These are phyloP conservation scores for Tamandua tetradactyla DNA, from an alignment of 2,797 vertebrate species.

Conservation along the genomic window DNA sequence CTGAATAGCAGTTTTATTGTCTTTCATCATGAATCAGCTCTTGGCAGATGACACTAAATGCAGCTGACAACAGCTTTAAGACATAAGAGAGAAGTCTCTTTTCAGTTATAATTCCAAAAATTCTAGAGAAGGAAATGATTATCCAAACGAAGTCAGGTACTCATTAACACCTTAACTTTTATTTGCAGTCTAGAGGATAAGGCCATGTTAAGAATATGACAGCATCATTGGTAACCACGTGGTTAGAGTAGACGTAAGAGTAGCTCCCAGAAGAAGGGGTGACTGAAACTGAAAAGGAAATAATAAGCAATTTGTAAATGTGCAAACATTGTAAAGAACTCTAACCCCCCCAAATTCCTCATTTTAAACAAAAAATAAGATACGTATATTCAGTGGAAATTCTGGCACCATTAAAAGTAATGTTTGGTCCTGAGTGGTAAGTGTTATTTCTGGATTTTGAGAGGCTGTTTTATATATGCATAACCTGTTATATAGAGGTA, in stretches of 20 bases:
- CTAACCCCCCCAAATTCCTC: not conserved
- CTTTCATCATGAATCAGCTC: conserved; percentile 10
- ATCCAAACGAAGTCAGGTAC: not conserved
- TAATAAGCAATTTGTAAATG: not conserved
- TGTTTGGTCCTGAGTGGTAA: too few species aligned
- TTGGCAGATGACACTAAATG: not conserved
- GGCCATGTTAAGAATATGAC: not conserved
- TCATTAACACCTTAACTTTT: not conserved
- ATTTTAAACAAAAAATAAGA: not conserved
- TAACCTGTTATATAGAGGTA: too few species aligned
- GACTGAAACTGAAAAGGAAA: not conserved
- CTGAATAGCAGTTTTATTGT: not conserved
- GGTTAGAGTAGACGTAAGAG: not conserved
- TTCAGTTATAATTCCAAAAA: not conserved
- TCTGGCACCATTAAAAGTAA: not conserved
- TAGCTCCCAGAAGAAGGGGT: not conserved
- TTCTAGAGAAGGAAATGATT: not conserved
- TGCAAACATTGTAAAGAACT: not conserved
- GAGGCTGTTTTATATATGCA: too few species aligned
- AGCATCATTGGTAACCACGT: not conserved
- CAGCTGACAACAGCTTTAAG: not conserved
- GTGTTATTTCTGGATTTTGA: too few species aligned
- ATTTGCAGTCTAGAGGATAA: not conserved
- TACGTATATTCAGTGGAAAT: not conserved
- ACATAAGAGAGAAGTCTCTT: not conserved